Percentiles rank a stretch among this genome's conserved stretches.
These are phyloP conservation scores for Sandelia bainsii DNA, from an alignment of 2,797 vertebrate species.

Conservation along the genomic window DNA sequence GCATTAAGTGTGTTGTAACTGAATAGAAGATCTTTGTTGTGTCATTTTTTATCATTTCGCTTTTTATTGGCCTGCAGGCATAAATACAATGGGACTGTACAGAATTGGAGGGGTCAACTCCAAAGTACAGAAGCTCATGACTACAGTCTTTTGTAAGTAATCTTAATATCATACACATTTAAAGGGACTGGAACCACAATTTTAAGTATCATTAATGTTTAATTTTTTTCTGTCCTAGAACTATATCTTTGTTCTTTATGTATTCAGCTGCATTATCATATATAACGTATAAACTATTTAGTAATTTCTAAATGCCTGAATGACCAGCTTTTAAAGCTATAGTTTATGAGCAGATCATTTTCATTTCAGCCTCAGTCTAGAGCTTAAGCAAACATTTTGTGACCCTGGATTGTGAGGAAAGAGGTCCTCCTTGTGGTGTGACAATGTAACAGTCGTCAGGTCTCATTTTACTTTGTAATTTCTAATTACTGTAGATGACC, in stretches of 20 bases:
- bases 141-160: conserved; percentile 93
- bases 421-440: conserved; percentile 71
- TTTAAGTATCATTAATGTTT: neutral
- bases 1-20: neutral
- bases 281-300: neutral
- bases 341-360: neutral
- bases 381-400: neutral
- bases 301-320: neutral
- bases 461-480: conserved; percentile 25
- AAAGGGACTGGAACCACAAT: neutral
- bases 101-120: conserved; percentile 98
- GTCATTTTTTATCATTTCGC: neutral
- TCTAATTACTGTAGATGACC: conserved; percentile 47
- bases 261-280: neutral
- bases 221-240: neutral
- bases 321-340: neutral
- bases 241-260: neutral
- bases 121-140: conserved; percentile 98
- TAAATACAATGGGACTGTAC: conserved; percentile 95
- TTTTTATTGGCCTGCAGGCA: conserved; percentile 78
- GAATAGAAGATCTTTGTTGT: conserved; percentile 11
- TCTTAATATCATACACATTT: neutral
- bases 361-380: neutral
- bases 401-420: conserved; percentile 47
- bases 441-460: conserved; percentile 39